Percentiles rank a stretch among this genome's conserved stretches.
Evolutionary conservation across 2,888 invertebrate genomes (phyloP).

Genomic region (Harpalus rubripes): DNA sequence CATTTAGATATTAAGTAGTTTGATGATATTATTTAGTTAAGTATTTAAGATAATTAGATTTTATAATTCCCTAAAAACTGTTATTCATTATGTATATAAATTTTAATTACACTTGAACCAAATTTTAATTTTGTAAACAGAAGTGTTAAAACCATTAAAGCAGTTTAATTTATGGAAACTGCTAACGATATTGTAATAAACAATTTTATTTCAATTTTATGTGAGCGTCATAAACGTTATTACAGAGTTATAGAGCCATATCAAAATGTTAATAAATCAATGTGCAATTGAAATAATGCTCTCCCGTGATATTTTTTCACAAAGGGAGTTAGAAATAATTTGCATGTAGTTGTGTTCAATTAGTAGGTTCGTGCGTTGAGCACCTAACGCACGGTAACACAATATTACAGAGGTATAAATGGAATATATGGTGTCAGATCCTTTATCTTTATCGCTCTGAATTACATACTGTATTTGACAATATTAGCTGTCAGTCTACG

Average conservation of each 20-base stretch:
- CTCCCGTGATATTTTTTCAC: conserved; percentile 1
- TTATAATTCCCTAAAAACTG: no score
- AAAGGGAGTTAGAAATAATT: conserved; percentile 14
- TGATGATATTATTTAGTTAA: no score
- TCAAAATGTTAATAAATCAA: not conserved
- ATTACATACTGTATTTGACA: conserved; percentile 57
- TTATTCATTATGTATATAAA: no score
- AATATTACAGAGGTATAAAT: conserved; percentile 35
- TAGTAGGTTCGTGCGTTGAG: not conserved
- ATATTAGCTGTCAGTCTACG: conserved; percentile 35
- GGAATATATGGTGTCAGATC: conserved; percentile 48
- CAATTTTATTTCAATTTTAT: not conserved
- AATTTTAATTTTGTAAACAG: no score
- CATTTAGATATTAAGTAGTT: no score
- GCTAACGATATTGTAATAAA: not conserved
- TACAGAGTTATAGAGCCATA: no score
- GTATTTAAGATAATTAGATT: no score
- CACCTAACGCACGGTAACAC: not conserved
- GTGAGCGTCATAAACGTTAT: not conserved
- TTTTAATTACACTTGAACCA: no score
- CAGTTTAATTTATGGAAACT: not conserved
- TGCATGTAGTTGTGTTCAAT: conserved; percentile 13
- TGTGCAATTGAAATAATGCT: not conserved
- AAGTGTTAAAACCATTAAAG: no score
- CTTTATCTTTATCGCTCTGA: conserved; percentile 51